Percentiles rank a stretch among this genome's conserved stretches.
Conservation (phyloP, 2,888 invertebrate species). For the Acholoe squamosa region DNA sequence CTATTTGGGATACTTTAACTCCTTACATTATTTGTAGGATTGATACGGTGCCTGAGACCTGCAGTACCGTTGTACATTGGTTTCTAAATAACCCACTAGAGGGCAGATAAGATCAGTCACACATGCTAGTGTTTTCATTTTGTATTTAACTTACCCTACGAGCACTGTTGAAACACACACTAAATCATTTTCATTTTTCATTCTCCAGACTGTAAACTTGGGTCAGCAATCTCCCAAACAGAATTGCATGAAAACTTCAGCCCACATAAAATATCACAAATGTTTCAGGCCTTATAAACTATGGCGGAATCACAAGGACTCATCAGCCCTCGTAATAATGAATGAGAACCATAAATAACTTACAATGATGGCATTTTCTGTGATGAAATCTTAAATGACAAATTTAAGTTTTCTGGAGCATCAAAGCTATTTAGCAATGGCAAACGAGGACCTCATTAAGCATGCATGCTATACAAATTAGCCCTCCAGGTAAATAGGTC, state of each 20-base stretch:
- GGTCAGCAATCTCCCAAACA: constrained; percentile 18
- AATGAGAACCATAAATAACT: neutral
- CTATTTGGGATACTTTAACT: too few species aligned
- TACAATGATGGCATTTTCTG: neutral
- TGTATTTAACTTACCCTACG: neutral
- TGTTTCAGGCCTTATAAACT: neutral
- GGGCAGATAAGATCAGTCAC: neutral
- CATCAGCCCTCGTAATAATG: neutral
- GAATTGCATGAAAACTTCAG: constrained; percentile 15
- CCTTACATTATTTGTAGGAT: too few species aligned
- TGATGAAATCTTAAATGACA: neutral
- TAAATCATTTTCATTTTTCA: constrained; percentile 1
- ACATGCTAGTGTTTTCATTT: neutral
- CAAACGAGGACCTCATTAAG: neutral
- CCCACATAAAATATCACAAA: constrained; percentile 46
- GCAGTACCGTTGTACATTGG: neutral
- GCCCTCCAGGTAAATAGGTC: neutral
- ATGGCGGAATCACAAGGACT: neutral
- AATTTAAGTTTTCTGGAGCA: neutral
- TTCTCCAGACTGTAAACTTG: constrained; percentile 19
- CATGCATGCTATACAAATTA: neutral
- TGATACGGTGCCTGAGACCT: too few species aligned
- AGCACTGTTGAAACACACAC: too few species aligned
- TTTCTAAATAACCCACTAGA: neutral
- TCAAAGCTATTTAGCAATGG: neutral